Percentiles rank a stretch among this genome's conserved stretches.
These are phyloP conservation scores for Cyprinodon brontotheroides DNA, from an alignment of 2,113 vertebrate genomes.

Conservation along the genomic window DNA sequence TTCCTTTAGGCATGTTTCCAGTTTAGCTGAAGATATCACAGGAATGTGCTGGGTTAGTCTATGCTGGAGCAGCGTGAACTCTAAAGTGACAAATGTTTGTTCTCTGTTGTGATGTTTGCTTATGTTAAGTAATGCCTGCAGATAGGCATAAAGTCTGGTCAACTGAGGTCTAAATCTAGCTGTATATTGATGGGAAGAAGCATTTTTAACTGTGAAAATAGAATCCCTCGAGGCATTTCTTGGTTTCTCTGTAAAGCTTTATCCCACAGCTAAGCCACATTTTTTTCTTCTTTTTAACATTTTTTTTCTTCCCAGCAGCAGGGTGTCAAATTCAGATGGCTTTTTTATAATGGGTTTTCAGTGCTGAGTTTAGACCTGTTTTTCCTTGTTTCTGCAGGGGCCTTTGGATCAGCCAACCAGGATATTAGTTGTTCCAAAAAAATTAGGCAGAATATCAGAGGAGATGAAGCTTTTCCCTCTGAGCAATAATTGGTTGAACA, in stretches of 20 bases:
- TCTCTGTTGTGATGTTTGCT: slow-evolving; percentile 26
- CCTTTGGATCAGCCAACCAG: no score
- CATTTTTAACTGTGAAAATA: slow-evolving; percentile 35
- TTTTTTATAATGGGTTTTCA: slow-evolving; percentile 20
- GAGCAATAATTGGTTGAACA: no score
- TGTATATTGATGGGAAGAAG: slow-evolving; percentile 21
- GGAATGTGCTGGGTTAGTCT: slow-evolving; percentile 10
- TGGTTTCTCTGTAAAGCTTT: slow-evolving; percentile 38
- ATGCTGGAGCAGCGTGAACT: not conserved
- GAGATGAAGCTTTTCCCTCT: not conserved
- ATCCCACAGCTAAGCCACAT: slow-evolving; percentile 26
- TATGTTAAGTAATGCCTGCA: slow-evolving; percentile 42
- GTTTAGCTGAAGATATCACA: slow-evolving; percentile 6
- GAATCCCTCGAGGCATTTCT: slow-evolving; percentile 36
- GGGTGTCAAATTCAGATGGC: slow-evolving; percentile 10
- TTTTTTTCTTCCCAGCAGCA: slow-evolving; percentile 28
- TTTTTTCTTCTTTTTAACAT: slow-evolving; percentile 1
- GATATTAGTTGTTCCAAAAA: not conserved
- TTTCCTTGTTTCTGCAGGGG: not conserved
- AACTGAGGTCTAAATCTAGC: slow-evolving; percentile 29
- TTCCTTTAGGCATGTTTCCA: not conserved
- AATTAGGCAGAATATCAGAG: not conserved
- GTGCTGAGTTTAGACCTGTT: slow-evolving; percentile 25
- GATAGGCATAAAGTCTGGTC: slow-evolving; percentile 51
- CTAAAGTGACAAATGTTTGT: slow-evolving; percentile 17